These are phyloP conservation scores for Cyphomyrmex costatus DNA, from an alignment of 1,140 invertebrate genomes.

Conservation along the genomic window DNA sequence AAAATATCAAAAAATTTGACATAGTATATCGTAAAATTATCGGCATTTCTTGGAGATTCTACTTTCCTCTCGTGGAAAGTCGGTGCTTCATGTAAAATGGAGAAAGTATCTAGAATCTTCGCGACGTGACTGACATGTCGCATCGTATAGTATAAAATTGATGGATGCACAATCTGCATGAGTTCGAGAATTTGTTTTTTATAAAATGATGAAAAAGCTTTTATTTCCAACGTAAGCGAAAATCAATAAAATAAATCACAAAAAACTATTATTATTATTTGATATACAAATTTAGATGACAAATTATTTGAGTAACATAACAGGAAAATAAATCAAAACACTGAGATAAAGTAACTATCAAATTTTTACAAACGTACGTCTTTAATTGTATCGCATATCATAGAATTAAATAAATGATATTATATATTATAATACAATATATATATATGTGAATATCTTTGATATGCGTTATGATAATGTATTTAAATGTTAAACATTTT, in stretches of 20 bases:
- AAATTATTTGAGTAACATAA: not conserved
- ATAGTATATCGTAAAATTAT: constrained; percentile 37
- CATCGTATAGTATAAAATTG: constrained; percentile 15
- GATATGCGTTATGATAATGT: constrained; percentile 14
- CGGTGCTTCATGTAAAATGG: constrained; percentile 41
- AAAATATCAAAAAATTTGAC: constrained; percentile 4
- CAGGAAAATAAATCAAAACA: not conserved
- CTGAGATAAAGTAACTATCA: not conserved
- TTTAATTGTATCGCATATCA: not conserved
- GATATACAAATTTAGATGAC: not conserved
- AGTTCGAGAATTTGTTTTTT: constrained; percentile 5
- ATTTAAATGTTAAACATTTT: constrained; percentile 37
- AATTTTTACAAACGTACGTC: not conserved
- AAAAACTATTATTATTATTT: not conserved
- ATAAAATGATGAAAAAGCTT: not conserved
- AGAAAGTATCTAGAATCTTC: constrained; percentile 46
- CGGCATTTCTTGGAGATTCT: constrained; percentile 30
- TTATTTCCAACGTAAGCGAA: not conserved
- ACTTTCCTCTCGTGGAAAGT: constrained; percentile 37
- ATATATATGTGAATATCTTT: not conserved
- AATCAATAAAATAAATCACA: constrained; percentile 8
- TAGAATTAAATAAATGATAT: not conserved
- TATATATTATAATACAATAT: not conserved
- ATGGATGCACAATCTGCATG: constrained; percentile 31
- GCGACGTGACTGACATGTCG: constrained; percentile 53